Base-by-base conservation (phyloP, 2,797 vertebrate species). In the Catamblyrhynchus diadema region DNA sequence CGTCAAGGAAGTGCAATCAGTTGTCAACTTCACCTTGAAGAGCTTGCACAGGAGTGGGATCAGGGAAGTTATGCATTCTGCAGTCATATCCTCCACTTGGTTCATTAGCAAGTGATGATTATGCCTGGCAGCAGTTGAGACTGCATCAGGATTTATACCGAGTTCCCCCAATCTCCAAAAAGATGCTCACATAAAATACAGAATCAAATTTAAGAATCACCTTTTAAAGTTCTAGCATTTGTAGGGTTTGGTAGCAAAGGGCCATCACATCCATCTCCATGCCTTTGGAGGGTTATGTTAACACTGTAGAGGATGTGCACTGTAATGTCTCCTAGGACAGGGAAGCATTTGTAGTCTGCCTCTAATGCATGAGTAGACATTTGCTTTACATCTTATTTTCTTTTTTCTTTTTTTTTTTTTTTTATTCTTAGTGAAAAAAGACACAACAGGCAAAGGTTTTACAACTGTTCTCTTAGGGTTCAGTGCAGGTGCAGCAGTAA, bases 201-300 rank as follows among this genome's bases (percentile, higher is more conserved):
- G 57, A 74, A 53, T 57, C 57, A 33, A 71, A 48, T 56, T 66
- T 12, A 28, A 78, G 33, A 60, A 22, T 11, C 30, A 9, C 16
- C 8, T 81, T 91, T 66, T 33, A 14, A 48, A 41, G 45, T 61
- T 56, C 9, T 32, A 3, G 14, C 3, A 10, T 71, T 81, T 20
- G 3, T 69, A 6, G 28, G 14, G 20, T 44, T 87, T 66, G 47
- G 19, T 39, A 30, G 30, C 47, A 79, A 60, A 51, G 21, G 12
- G 41, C 42, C 21, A 27, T 32, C 14, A 39, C 0, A 0, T 30
- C 21, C 12, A 1, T 28, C 20, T 62, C 60, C 14, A 3, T 54
- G 37, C 32, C 28, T 78, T 67, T 65, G 78, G 37, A 22, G 27
- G 4, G 6, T 57, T 89, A 15, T 41, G 18, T 57, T 59, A 65